Evolutionary conservation across 2,888 invertebrate genomes (phyloP), one percentile per base, ranked within the genome.

Genomic region (Clitarchus hookeri): DNA sequence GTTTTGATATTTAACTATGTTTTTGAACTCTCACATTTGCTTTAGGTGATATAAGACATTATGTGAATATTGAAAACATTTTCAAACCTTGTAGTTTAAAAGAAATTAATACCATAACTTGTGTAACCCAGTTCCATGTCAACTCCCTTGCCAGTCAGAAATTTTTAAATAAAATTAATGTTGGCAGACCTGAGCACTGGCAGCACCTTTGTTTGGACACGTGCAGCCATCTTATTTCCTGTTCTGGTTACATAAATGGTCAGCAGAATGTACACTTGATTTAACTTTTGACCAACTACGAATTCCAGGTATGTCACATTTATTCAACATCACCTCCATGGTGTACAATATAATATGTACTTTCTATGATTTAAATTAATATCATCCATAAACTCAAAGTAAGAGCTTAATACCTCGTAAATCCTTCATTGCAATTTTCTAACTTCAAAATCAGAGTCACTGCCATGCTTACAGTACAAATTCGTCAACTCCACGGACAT

Each of bases 251-350:
- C 48, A 48, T 6, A 48, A 48, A 48, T 48, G 6, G 48, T 78
- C 78, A 26, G 26, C 78, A 26, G 78, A 16, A 26, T 23, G 78
- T 16, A 78, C 78, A 78, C 13, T 25, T 78, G 23, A 78, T 78
- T 8, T 78, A 11, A 25, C 13, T 8, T 23, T 16, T 78, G 78
- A 16, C 13, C 13, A 16, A 16, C 6, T 11, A 78, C 78, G 78
- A 78, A 26, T 78, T 78, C 78, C 78, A 78, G 78, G 78, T 78
- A 23, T 78, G 78, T 78, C 78, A 78, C 78, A 23, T 16, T 78
- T 78, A 78, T 26, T 23, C 78, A 78, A 11, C 78, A 78, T 11
- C 78, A 78, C 6, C 78, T 78, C 78, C 78, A 78, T 78, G 78
- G 78, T 78, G 8, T 78, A 8, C 78, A 78, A 78, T 78, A 78